A percentile compares a stretch with the other conserved stretches of the same genome.
phyloP scores from a whole-genome alignment of 2,888 invertebrate species.

The Leptinotarsa haldemani region DNA sequence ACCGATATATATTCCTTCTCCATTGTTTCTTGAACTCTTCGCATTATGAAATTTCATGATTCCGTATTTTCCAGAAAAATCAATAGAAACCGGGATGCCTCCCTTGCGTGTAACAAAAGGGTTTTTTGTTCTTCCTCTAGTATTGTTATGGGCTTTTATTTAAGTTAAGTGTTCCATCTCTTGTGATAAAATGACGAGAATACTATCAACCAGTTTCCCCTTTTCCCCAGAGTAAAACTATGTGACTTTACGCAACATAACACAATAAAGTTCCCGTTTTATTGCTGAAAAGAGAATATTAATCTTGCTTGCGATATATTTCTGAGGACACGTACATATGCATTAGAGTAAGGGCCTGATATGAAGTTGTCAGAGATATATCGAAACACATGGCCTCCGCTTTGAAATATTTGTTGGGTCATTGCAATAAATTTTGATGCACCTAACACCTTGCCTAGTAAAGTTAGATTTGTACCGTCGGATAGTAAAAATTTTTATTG shows the following conservation, averaged over 20 bases:
- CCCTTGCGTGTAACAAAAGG: constrained; percentile 7
- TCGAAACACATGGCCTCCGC: background rate
- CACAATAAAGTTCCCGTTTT: constrained; percentile 15
- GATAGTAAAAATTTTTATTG: no score
- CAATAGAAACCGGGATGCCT: constrained; percentile 6
- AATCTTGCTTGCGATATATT: constrained; percentile 3
- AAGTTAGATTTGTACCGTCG: no score
- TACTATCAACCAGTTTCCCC: constrained; percentile 11
- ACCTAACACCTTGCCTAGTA: no score
- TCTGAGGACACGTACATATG: background rate
- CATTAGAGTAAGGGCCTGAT: background rate
- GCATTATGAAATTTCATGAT: constrained; percentile 4
- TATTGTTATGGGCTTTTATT: constrained; percentile 19
- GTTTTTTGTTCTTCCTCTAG: constrained; percentile 16
- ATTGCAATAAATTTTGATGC: no score
- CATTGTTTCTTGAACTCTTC: background rate
- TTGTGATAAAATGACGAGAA: constrained; percentile 10
- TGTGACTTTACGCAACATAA: constrained; percentile 15
- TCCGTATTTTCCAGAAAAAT: constrained; percentile 13
- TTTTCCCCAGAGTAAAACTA: constrained; percentile 12
- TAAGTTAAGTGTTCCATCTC: constrained; percentile 17
- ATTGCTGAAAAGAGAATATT: constrained; percentile 13
- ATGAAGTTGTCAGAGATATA: background rate
- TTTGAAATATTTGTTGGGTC: background rate
- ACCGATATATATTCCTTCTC: no score